These are phyloP conservation scores for Caenorhabditis macrosperma DNA, from an alignment of 2,888 invertebrate genomes.

Conservation along the genomic window DNA sequence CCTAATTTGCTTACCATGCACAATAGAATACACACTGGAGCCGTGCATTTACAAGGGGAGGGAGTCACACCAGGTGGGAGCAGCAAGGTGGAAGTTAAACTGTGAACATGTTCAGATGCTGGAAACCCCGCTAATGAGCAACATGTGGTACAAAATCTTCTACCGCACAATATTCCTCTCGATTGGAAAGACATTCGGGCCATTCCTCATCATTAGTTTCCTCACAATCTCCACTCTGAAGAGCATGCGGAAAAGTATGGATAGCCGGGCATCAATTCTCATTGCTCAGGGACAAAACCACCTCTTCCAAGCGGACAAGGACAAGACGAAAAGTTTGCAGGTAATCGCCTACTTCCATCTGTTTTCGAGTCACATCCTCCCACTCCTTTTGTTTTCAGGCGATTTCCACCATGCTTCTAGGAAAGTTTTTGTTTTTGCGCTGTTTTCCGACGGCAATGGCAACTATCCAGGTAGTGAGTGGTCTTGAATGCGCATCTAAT, in stretches of 20 bases:
- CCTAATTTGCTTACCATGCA: slow-evolving; percentile 70
- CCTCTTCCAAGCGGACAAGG: slow-evolving; percentile 69
- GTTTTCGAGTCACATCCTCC: too few relatives aligned
- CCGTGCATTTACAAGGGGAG: slow-evolving; percentile 54
- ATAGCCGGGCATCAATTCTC: slow-evolving; percentile 70
- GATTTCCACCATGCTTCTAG: slow-evolving; percentile 71
- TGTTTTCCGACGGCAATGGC: slow-evolving; percentile 71
- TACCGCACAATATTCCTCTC: slow-evolving; percentile 67
- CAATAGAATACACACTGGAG: slow-evolving; percentile 66
- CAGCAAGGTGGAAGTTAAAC: background rate
- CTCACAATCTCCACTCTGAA: slow-evolving; percentile 66
- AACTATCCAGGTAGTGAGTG: slow-evolving; percentile 40
- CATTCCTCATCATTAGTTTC: slow-evolving; percentile 68
- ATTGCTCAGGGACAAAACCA: slow-evolving; percentile 72
- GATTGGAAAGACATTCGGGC: slow-evolving; percentile 71
- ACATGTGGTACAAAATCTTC: slow-evolving; percentile 61
- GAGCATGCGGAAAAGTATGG: slow-evolving; percentile 72
- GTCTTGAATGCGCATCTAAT: background rate
- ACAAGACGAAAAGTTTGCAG: slow-evolving; percentile 73
- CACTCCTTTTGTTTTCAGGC: slow-evolving; percentile 56
- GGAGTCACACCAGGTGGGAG: slow-evolving; percentile 41
- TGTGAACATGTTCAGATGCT: slow-evolving; percentile 44
- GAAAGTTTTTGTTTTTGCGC: slow-evolving; percentile 71
- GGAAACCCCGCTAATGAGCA: slow-evolving; percentile 56
- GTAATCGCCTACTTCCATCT: too few relatives aligned